phyloP scores from a whole-genome alignment of 2,113 vertebrate species.

The Boleophthalmus pectinirostris region DNA sequence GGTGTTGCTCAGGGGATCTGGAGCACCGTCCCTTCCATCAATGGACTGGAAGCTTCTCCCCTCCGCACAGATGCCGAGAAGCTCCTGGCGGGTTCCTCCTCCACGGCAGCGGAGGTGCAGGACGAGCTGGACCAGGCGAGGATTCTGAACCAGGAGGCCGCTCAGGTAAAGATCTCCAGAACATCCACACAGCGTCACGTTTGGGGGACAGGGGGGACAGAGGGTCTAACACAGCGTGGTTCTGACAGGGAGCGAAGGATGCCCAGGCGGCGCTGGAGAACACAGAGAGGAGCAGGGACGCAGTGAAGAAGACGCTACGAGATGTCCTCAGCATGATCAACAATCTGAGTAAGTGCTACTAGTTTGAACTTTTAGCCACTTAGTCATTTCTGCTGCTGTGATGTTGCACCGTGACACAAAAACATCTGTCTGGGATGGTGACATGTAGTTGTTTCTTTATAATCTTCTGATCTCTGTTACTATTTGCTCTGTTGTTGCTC shows the following conservation, averaged over 20 bases:
- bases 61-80: slow-evolving; percentile 35
- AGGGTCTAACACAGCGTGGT: not conserved
- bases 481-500: too few species aligned
- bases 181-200: not conserved
- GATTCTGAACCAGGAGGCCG: slow-evolving; percentile 12
- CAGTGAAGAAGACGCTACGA: slow-evolving; percentile 67
- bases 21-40: slow-evolving; percentile 3
- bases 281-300: slow-evolving; percentile 61
- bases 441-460: too few species aligned
- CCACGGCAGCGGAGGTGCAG: not conserved
- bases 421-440: too few species aligned
- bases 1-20: slow-evolving; percentile 33
- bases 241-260: slow-evolving; percentile 41
- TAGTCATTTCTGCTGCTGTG: too few species aligned
- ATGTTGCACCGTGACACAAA: too few species aligned
- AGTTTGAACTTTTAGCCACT: too few species aligned
- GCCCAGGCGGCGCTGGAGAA: slow-evolving; percentile 55
- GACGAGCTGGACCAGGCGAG: not conserved
- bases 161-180: slow-evolving; percentile 54
- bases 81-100: slow-evolving; percentile 5
- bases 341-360: slow-evolving; percentile 74
- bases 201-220: not conserved
- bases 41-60: slow-evolving; percentile 27
- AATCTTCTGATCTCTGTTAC: too few species aligned
- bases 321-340: slow-evolving; percentile 76